Percentiles rank a stretch among this genome's conserved stretches.
Evolutionary conservation across 1,140 invertebrate species (phyloP).

Genomic region (Cydia pomonella): DNA sequence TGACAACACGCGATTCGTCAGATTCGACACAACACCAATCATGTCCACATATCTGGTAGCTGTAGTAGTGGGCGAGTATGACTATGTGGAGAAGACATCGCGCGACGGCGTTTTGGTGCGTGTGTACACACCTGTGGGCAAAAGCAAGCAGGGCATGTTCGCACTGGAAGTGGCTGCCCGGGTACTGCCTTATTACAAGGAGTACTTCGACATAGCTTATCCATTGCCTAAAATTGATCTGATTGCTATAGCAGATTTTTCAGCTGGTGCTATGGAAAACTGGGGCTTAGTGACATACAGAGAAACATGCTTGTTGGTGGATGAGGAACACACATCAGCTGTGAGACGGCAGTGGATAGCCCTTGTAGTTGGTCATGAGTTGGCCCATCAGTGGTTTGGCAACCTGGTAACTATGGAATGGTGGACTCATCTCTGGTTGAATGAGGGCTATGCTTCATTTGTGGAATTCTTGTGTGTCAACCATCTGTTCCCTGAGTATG

Average conservation of each 20-base stretch:
- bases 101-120: constrained; percentile 91
- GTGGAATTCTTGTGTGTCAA: constrained; percentile 94
- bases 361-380: constrained; percentile 92
- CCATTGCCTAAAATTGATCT: constrained; percentile 97
- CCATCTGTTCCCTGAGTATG: constrained; percentile 94
- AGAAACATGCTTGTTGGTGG: constrained; percentile 91
- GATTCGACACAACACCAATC: constrained; percentile 93
- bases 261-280: constrained; percentile 97
- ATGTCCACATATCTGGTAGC: constrained; percentile 99
- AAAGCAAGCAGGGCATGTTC: constrained; percentile 95
- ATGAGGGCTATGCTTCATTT: constrained; percentile 96
- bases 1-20: constrained; percentile 82
- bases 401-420: constrained; percentile 95
- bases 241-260: constrained; percentile 96
- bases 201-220: constrained; percentile 97
- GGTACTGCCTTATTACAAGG: constrained; percentile 95
- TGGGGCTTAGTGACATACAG: constrained; percentile 90
- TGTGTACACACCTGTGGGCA: constrained; percentile 96
- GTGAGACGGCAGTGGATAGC: constrained; percentile 93
- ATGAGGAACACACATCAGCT: constrained; percentile 91
- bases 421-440: constrained; percentile 93
- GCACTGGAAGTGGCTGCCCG: constrained; percentile 93
- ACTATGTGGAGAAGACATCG: constrained; percentile 92
- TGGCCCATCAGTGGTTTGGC: constrained; percentile 96
- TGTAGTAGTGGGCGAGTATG: constrained; percentile 96